Evolutionary conservation across 2,113 vertebrate genomes (phyloP), one percentile per base, ranked within the genome.

Genomic region (Athene cunicularia): DNA sequence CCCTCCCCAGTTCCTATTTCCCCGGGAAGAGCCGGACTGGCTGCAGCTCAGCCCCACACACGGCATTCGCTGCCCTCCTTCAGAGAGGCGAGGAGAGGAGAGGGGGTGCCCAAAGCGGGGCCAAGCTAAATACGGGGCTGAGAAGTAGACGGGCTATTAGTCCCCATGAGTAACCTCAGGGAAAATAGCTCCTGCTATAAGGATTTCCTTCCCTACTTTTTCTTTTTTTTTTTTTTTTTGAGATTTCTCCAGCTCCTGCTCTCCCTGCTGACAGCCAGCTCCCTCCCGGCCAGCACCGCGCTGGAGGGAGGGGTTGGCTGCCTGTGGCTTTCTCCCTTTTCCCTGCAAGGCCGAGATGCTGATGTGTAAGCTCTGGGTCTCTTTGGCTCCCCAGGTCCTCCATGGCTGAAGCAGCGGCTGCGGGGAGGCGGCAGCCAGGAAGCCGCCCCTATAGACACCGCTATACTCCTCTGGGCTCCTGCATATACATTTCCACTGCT

Each of bases 341-440:
- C 39, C 80, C 77, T 39, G 66, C 76, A 64, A 94, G 74, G 12
- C 64, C 8, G 55, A 56, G 89, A 87, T 93, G 93, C 92, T 91
- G 95, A 93, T 97, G 95, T 95, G 95, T 93, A 94, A 63, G 80
- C 86, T 37, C 87, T 96, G 97, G 98, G 98, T 99, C 98, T 99
- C 98, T 95, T 98, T 96, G 98, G 98, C 98, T 99, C 98, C 98
- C 98, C 98, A 97, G 98, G 98, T 98, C 98, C 98, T 98, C 92
- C 92, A 97, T 62, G 91, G 95, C 58, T 80, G 97, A 59, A 93
- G 90, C 85, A 91, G 52, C 55, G 24, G 88, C 80, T 50, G 66
- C 23, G 4, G 75, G 56, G 75, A 89, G 87, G 76, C 84, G 79
- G 64, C 75, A 91, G 95, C 82, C 72, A 79, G 84, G 41, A 56